Percentiles rank a stretch among this genome's conserved stretches.
phyloP scores from a whole-genome alignment of 2,888 invertebrate genomes.

The Leptodirus hochenwartii region DNA sequence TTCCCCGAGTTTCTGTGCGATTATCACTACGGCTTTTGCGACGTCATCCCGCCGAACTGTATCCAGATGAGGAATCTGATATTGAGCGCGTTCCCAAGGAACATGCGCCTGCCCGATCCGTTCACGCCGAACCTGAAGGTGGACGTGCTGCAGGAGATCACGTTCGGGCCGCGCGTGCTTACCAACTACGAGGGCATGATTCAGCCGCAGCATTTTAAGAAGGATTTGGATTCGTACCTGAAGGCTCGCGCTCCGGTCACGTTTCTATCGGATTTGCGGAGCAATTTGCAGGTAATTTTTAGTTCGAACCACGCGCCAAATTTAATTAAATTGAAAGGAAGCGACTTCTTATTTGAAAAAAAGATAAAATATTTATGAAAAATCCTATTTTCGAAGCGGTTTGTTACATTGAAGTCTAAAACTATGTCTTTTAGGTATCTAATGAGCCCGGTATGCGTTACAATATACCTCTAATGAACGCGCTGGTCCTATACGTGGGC shows the following conservation, averaged over 20 bases:
- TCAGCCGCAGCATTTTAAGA: conserved; percentile 76
- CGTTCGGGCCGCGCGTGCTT: conserved; percentile 72
- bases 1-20: conserved; percentile 99
- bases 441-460: conserved; percentile 83
- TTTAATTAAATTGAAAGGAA: too few relatives aligned
- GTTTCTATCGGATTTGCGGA: conserved; percentile 80
- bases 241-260: conserved; percentile 89
- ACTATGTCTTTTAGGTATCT: conserved; percentile 33
- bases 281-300: conserved; percentile 50
- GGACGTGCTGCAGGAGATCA: conserved; percentile 77
- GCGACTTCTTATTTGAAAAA: too few relatives aligned
- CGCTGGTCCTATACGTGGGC: conserved; percentile 92
- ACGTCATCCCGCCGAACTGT: conserved; percentile 97
- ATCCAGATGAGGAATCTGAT: conserved; percentile 98
- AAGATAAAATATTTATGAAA: too few relatives aligned
- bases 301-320: too few relatives aligned
- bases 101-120: conserved; percentile 96
- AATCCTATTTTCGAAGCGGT: too few relatives aligned
- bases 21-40: conserved; percentile 97
- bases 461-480: conserved; percentile 93
- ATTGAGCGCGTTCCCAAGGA: conserved; percentile 91
- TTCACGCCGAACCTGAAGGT: conserved; percentile 89
- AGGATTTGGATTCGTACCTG: conserved; percentile 91
- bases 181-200: conserved; percentile 78
- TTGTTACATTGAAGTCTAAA: too few relatives aligned